phyloP scores from a whole-genome alignment of 2,888 invertebrate species.

The Nomada fabriciana region DNA sequence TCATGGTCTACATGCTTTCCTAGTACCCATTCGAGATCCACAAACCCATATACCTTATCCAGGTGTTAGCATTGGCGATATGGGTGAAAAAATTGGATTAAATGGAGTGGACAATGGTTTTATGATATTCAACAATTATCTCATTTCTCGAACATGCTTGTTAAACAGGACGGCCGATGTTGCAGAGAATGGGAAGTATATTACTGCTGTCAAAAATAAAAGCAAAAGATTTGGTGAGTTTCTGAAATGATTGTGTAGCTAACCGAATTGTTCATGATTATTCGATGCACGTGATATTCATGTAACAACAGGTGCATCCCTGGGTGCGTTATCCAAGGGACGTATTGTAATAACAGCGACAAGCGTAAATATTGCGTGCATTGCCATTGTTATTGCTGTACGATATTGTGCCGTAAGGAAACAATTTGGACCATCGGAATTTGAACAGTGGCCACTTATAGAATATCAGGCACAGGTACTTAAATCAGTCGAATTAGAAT shows the following conservation, averaged over 20 bases:
- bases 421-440: slow-evolving; percentile 93
- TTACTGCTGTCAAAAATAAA: slow-evolving; percentile 92
- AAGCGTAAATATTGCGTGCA: slow-evolving; percentile 87
- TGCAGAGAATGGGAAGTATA: slow-evolving; percentile 92
- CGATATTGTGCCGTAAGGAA: slow-evolving; percentile 94
- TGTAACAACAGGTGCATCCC: slow-evolving; percentile 86
- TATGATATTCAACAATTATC: slow-evolving; percentile 91
- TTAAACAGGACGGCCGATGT: slow-evolving; percentile 95
- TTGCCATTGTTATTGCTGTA: slow-evolving; percentile 93
- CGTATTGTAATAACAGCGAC: slow-evolving; percentile 90
- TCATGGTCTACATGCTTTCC: slow-evolving; percentile 94
- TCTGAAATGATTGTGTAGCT: background rate
- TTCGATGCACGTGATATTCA: background rate
- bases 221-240: slow-evolving; percentile 91
- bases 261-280: background rate
- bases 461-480: slow-evolving; percentile 95
- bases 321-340: slow-evolving; percentile 93
- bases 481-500: slow-evolving; percentile 13
- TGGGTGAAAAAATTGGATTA: slow-evolving; percentile 96
- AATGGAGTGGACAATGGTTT: slow-evolving; percentile 98
- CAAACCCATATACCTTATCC: slow-evolving; percentile 89
- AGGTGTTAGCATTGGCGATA: slow-evolving; percentile 94
- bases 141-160: slow-evolving; percentile 91
- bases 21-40: slow-evolving; percentile 93
- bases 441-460: slow-evolving; percentile 92